phyloP scores from a whole-genome alignment of 2,888 invertebrate genomes.

The Cryptophagus acutangulus region DNA sequence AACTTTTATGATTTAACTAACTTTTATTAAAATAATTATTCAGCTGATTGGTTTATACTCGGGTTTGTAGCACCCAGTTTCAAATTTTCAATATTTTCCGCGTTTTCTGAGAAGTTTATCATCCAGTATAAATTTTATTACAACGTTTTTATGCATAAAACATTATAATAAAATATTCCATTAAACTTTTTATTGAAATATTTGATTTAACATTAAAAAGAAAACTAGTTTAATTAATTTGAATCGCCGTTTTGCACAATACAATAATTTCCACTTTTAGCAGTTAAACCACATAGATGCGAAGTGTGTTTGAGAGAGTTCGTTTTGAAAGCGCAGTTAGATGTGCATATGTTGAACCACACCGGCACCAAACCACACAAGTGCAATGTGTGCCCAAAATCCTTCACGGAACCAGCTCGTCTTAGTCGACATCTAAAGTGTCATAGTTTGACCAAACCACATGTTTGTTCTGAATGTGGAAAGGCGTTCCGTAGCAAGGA shows the following conservation, averaged over 20 bases:
- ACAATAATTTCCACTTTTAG: slow-evolving; percentile 30
- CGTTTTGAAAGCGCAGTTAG: slow-evolving; percentile 64
- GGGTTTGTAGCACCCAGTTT: no score
- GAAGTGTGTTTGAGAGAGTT: slow-evolving; percentile 57
- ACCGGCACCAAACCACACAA: slow-evolving; percentile 56
- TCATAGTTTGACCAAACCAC: slow-evolving; percentile 54
- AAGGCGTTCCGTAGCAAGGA: slow-evolving; percentile 57
- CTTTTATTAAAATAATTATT: no score
- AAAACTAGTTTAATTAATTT: no score
- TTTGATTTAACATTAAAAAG: no score
- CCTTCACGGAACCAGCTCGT: slow-evolving; percentile 65
- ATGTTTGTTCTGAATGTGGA: slow-evolving; percentile 57
- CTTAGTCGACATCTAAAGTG: slow-evolving; percentile 65
- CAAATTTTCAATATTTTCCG: no score
- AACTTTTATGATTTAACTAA: no score
- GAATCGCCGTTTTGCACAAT: slow-evolving; percentile 34
- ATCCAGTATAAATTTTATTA: no score
- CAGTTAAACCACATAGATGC: slow-evolving; percentile 51
- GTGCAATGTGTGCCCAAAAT: slow-evolving; percentile 61
- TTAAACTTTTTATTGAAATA: no score
- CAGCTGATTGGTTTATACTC: no score
- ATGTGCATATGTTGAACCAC: slow-evolving; percentile 68
- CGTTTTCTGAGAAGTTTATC: no score
- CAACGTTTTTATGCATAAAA: no score
- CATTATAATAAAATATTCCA: no score